These are phyloP conservation scores for Sialis lutaria DNA, from an alignment of 2,888 invertebrate genomes.

Conservation along the genomic window DNA sequence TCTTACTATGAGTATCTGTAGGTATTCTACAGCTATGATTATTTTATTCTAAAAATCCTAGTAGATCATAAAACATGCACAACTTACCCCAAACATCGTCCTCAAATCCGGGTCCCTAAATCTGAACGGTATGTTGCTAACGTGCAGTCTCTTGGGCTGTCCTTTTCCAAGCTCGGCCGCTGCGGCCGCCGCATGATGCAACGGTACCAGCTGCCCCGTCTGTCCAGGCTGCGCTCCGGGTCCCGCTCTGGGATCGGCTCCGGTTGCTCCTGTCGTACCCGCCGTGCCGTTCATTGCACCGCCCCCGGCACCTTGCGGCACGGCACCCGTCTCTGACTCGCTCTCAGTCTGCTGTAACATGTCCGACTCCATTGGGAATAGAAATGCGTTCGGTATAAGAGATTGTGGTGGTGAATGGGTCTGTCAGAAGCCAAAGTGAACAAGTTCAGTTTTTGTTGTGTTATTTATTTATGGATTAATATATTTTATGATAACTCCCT, in stretches of 20 bases:
- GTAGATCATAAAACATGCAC: constrained; percentile 2
- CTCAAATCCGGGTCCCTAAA: constrained; percentile 97
- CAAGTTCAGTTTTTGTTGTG: too few relatives aligned
- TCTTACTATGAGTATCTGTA: neutral
- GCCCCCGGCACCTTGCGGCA: constrained; percentile 24
- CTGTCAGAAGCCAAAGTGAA: too few relatives aligned
- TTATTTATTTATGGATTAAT: too few relatives aligned
- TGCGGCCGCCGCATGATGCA: constrained; percentile 25
- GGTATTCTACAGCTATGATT: neutral
- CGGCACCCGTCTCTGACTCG: constrained; percentile 28
- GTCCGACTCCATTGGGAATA: constrained; percentile 25
- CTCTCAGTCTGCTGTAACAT: constrained; percentile 43
- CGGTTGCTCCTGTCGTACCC: constrained; percentile 28
- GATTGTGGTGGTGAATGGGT: too few relatives aligned
- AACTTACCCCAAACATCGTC: constrained; percentile 94
- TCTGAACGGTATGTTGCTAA: constrained; percentile 99
- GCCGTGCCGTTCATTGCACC: constrained; percentile 19
- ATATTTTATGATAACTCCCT: too few relatives aligned
- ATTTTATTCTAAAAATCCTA: neutral
- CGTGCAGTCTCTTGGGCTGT: constrained; percentile 91
- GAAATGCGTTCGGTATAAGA: neutral
- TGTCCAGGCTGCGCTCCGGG: constrained; percentile 22
- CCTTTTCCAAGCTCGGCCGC: constrained; percentile 34
- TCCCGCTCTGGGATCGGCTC: constrained; percentile 23
- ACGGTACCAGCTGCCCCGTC: constrained; percentile 31